phyloP scores from a whole-genome alignment of 2,797 vertebrate genomes.

The Hybognathus amarus region DNA sequence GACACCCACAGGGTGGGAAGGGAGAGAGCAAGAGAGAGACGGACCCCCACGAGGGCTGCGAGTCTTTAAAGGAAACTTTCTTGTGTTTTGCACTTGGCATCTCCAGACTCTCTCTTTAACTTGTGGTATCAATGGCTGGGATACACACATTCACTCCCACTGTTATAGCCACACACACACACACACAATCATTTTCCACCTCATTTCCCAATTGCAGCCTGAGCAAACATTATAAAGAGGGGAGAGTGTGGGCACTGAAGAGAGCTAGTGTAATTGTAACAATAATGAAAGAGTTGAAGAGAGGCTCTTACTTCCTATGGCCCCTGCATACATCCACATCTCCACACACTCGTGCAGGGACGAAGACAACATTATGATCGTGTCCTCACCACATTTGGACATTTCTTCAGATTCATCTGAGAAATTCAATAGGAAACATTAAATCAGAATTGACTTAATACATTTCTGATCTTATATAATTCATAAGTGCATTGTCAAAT shows the following conservation, averaged over 20 bases:
- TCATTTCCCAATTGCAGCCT: conserved; percentile 89
- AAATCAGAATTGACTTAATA: neutral
- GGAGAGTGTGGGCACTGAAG: conserved; percentile 84
- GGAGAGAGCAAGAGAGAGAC: conserved; percentile 42
- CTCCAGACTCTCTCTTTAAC: conserved; percentile 64
- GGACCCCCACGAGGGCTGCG: conserved; percentile 62
- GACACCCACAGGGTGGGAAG: conserved; percentile 70
- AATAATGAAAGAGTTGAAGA: conserved; percentile 77
- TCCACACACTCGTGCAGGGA: neutral
- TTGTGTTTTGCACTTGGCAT: conserved; percentile 49
- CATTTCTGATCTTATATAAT: neutral
- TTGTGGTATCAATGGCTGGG: conserved; percentile 71
- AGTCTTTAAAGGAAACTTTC: conserved; percentile 74
- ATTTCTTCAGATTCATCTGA: neutral
- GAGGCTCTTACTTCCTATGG: conserved; percentile 48
- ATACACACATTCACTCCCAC: conserved; percentile 61
- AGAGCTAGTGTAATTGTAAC: conserved; percentile 86
- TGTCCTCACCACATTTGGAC: neutral
- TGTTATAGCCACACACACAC: conserved; percentile 36
- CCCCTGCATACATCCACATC: conserved; percentile 30
- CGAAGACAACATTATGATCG: neutral
- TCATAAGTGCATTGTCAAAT: neutral
- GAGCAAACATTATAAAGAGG: conserved; percentile 91
- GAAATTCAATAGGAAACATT: neutral
- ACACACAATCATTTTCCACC: conserved; percentile 79